phyloP scores from a whole-genome alignment of 2,113 vertebrate genomes.

The Tricholaema leucomelas region DNA sequence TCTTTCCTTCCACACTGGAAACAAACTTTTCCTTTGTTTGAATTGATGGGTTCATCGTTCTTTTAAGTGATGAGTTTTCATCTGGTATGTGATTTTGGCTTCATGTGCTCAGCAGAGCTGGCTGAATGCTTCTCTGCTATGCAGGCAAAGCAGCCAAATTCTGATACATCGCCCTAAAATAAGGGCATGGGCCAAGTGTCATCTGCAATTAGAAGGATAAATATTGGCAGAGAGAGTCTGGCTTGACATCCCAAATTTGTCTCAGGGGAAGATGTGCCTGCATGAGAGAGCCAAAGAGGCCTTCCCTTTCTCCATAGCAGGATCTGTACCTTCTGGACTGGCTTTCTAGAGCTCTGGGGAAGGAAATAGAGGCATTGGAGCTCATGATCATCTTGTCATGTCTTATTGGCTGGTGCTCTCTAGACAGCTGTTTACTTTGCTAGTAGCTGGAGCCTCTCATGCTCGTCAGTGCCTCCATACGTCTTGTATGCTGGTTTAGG shows the following conservation, averaged over 20 bases:
- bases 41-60: too few species aligned
- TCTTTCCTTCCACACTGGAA: slow-evolving; percentile 6
- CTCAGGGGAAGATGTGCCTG: background rate
- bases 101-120: background rate
- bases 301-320: background rate
- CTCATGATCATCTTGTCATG: background rate
- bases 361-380: background rate
- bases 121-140: background rate
- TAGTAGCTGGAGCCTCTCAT: background rate
- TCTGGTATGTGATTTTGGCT: slow-evolving; percentile 30
- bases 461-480: background rate
- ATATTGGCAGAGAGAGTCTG: background rate
- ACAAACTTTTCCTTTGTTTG: slow-evolving; percentile 45
- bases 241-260: background rate
- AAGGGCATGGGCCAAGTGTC: background rate
- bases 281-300: background rate
- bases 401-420: background rate
- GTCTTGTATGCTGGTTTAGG: background rate
- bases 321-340: background rate
- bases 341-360: background rate
- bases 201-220: background rate
- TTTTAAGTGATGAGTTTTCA: background rate
- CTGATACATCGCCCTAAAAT: background rate
- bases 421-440: background rate
- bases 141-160: background rate